These are phyloP conservation scores for Pomatostomus ruficeps DNA, from an alignment of 2,113 vertebrate species.

Conservation along the genomic window DNA sequence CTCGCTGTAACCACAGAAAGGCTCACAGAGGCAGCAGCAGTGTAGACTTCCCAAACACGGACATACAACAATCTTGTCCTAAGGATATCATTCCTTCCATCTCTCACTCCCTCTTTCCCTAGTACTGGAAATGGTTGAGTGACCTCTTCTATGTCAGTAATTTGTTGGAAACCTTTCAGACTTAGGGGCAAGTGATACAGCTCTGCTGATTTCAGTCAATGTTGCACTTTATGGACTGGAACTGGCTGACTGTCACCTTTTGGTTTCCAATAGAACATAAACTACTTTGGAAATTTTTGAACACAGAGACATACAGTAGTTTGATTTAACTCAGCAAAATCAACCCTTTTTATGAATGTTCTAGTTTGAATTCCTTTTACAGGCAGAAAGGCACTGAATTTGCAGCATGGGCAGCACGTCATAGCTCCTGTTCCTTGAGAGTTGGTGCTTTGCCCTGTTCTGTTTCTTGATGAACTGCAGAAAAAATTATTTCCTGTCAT, in stretches of 20 bases:
- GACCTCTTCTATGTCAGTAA: background rate
- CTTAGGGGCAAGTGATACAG: background rate
- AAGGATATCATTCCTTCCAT: background rate
- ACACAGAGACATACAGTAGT: background rate
- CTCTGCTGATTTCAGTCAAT: background rate
- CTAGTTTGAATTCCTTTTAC: background rate
- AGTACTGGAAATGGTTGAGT: background rate
- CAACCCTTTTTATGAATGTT: background rate
- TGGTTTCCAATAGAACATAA: background rate
- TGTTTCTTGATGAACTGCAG: background rate
- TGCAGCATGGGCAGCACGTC: background rate
- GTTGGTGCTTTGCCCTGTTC: background rate
- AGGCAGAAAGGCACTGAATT: background rate
- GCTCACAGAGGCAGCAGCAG: background rate
- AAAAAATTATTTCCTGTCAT: background rate
- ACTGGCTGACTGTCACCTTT: background rate
- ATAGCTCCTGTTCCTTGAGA: background rate
- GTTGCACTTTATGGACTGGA: background rate
- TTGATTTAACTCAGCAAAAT: background rate
- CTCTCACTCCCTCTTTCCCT: background rate
- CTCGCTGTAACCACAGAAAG: background rate
- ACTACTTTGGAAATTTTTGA: background rate
- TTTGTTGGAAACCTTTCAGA: background rate
- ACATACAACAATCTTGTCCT: background rate
- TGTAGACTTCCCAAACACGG: background rate